Base-by-base conservation (phyloP, 2,113 vertebrate species). In the Chloropsis hardwickii region DNA sequence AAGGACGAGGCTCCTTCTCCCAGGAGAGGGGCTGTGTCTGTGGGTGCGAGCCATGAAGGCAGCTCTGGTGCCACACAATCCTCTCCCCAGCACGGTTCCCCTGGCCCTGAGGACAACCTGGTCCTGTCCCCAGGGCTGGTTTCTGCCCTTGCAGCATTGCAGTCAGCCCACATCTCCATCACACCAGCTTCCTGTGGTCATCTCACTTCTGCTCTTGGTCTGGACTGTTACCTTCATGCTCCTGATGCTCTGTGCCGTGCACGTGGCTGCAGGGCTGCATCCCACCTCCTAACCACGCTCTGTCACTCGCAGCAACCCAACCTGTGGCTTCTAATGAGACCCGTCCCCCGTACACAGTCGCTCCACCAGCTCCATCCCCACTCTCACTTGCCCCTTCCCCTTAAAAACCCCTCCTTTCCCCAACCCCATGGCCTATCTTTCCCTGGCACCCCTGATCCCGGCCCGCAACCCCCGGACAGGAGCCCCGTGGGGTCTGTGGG, bases 51-150 rank as follows among this genome's bases (percentile, higher is more conserved):
- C 19, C 61, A 13, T 1, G 12, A 51, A 56, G 31, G 57, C 50
- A 69, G 42, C 62, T 82, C 62, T 12, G 19, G 74, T 25, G 1
- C 29, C 78, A 31, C 48, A 12, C 6, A 24, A 37, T 37, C 50
- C 40, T 33, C 22, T 61, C 40, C 28, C n/a, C 50, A 61, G 24
- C 0, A 0, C 0, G 0, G 40, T 56, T 6, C 19, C 27, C 62
- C 29, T 11, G 21, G 20, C 67, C 69, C 45, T 11, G 28, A 72
- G 22, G 27, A 69, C 77, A 72, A 6, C 11, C 21, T 5, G 54
- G 9, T 73, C 64, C 64, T 37, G 57, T 73, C 16, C 44, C 20
- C 47, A 22, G 54, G 40, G 19, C 3, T 12, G 53, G 24, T 51
- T 76, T 76, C 40, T 73, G 27, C 50, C 77, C 53, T 72, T 29